phyloP scores from a whole-genome alignment of 2,113 vertebrate genomes.

The Sturnus vulgaris region DNA sequence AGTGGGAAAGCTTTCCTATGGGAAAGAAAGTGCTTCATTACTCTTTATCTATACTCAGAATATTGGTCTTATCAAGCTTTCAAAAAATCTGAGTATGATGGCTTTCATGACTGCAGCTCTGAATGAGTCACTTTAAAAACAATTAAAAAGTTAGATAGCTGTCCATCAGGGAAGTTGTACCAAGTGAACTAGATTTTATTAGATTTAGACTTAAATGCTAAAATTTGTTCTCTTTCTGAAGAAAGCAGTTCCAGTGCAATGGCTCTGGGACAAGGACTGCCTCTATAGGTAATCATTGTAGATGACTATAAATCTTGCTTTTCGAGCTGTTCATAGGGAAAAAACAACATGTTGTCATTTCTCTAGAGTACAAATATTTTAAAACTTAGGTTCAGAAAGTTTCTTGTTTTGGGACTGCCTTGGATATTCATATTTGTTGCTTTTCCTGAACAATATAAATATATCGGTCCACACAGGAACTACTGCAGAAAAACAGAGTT shows the following conservation, averaged over 20 bases:
- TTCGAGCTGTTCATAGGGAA: conserved; percentile 23
- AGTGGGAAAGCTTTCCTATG: conserved; percentile 70
- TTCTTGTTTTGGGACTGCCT: background rate
- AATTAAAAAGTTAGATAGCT: conserved; percentile 58
- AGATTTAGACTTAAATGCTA: conserved; percentile 31
- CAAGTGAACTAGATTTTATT: conserved; percentile 47
- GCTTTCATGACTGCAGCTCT: conserved; percentile 57
- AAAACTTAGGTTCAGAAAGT: background rate
- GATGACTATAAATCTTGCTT: background rate
- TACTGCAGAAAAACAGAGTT: background rate
- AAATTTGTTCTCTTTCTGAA: conserved; percentile 42
- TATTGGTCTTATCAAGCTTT: conserved; percentile 66
- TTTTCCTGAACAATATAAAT: background rate
- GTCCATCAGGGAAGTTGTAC: conserved; percentile 3
- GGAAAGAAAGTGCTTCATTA: conserved; percentile 71
- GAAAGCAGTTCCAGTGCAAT: background rate
- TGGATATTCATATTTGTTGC: background rate
- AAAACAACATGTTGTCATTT: background rate
- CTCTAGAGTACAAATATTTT: background rate
- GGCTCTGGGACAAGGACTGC: background rate
- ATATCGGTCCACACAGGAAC: background rate
- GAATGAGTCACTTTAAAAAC: conserved; percentile 56
- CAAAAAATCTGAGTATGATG: conserved; percentile 67
- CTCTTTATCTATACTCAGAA: conserved; percentile 60
- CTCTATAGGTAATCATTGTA: conserved; percentile 17